Evolutionary conservation across 2,888 invertebrate species (phyloP).

Genomic region (Oxyscelio sp.): DNA sequence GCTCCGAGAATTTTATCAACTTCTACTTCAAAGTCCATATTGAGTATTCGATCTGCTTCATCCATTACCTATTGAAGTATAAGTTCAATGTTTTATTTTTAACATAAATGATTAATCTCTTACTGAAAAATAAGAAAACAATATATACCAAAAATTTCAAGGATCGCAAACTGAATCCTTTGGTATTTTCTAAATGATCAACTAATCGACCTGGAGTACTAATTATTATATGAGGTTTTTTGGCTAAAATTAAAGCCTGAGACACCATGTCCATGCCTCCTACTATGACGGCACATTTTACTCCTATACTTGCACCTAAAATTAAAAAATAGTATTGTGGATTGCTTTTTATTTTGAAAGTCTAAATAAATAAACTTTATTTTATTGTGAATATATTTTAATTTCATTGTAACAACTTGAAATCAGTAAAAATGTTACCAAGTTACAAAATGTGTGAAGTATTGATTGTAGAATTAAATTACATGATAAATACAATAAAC

Average conservation of each 20-base stretch:
- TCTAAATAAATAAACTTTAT: too few species aligned
- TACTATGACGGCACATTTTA: conserved; percentile 98
- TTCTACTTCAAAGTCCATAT: conserved; percentile 99
- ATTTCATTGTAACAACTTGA: too few species aligned
- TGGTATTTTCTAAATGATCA: conserved; percentile 99
- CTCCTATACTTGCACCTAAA: conserved; percentile 95
- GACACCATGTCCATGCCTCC: conserved; percentile 99
- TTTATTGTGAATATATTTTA: too few species aligned
- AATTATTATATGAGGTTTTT: conserved; percentile 98
- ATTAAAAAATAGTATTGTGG: conserved; percentile 20
- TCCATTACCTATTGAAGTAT: conserved; percentile 97
- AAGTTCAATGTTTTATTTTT: conserved; percentile 1
- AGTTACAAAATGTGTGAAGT: too few species aligned
- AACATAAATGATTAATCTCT: too few species aligned
- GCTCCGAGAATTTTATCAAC: conserved; percentile 98
- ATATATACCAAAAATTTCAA: conserved; percentile 94
- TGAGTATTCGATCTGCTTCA: conserved; percentile 99
- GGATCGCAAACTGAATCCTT: conserved; percentile 97
- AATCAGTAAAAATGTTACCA: too few species aligned
- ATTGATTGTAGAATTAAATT: too few species aligned
- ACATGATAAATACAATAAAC: too few species aligned
- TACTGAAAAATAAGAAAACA: not conserved
- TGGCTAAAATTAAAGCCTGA: conserved; percentile 96
- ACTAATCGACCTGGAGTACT: conserved; percentile 98
- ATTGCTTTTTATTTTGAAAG: too few species aligned